Base-by-base conservation (phyloP, 1,140 invertebrate species). In the Drosophila sturtevanti region DNA sequence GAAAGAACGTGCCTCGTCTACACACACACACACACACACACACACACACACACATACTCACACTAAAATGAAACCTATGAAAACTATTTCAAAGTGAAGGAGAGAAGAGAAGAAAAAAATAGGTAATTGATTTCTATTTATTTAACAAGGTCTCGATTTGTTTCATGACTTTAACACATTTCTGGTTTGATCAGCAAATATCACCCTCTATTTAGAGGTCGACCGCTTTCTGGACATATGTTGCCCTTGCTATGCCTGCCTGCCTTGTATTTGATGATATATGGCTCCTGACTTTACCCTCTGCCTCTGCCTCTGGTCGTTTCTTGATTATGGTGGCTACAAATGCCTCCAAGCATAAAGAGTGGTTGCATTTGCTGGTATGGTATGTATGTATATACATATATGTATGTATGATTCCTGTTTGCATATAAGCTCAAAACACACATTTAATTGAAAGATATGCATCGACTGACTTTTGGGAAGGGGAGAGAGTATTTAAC, bases 201-300 rank as follows among this genome's bases (percentile, higher is more conserved):
- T 81, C 72, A 82, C 63, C 37, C 65, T 59, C 34, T 24, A 58
- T 14, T 31, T 38, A 38, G 63, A 51, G 65, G 2, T 12, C 5
- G 77, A 68, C 82, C 82, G 55, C 71, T 87, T 79, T 87, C 65
- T 87, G 79, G 79, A 87, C 82, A 87, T 87, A 87, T 87, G 82
- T 81, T 87, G 82, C 79, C 66, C 16, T 14, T 44, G 14, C 41
- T 14, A 14, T 16, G 41, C 4, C 37, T 44, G 41, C 14, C 41
- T 21, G 41, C 16, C 16, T 70, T 72, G 52, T 34, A 4, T 67
- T 60, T 22, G 38, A 64, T 81, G 82, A 86, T 81, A 78, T 78
- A 78, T 73, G 56, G 68, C 67, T 75, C 68, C 35, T 54, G 61
- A 35, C 51, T 48, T 48, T 1, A 11, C 41, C 0, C 16, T 41